These are phyloP conservation scores for Holothuria glaberrima DNA, from an alignment of 35 echinoderm and acorn worm genomes.

Conservation along the genomic window DNA sequence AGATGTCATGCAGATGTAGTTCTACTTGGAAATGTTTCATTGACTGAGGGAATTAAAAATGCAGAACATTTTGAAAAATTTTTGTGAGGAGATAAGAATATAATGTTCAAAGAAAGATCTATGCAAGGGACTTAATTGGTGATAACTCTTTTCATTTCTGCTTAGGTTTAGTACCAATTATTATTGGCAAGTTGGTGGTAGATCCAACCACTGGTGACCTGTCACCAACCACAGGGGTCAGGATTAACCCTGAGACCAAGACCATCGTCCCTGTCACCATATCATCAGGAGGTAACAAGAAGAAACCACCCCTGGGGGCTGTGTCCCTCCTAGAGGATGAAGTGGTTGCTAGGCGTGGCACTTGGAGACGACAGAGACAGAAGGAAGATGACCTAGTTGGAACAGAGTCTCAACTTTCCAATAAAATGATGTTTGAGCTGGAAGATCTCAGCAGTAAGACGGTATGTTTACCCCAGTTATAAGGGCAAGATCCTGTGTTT, in stretches of 20 bases:
- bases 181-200: conserved; percentile 86
- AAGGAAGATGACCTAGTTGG: conserved; percentile 76
- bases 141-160: neutral
- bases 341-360: conserved; percentile 87
- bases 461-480: conserved; percentile 32
- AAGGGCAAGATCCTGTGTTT: no score
- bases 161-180: conserved; percentile 90
- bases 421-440: conserved; percentile 85
- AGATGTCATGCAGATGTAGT: no score
- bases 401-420: conserved; percentile 75
- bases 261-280: conserved; percentile 90
- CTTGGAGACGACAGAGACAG: conserved; percentile 95
- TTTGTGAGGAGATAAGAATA: no score
- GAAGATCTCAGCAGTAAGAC: conserved; percentile 77
- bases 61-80: no score
- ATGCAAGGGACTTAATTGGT: no score
- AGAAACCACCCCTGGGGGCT: conserved; percentile 94
- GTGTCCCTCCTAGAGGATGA: conserved; percentile 96
- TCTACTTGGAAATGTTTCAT: no score
- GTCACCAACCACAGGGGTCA: conserved; percentile 88
- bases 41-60: no score
- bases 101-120: no score
- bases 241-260: conserved; percentile 83
- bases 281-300: conserved; percentile 73
- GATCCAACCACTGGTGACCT: conserved; percentile 93